Base-by-base conservation (phyloP, 64 coral and sea anemone species). In the Montipora efflorescens region DNA sequence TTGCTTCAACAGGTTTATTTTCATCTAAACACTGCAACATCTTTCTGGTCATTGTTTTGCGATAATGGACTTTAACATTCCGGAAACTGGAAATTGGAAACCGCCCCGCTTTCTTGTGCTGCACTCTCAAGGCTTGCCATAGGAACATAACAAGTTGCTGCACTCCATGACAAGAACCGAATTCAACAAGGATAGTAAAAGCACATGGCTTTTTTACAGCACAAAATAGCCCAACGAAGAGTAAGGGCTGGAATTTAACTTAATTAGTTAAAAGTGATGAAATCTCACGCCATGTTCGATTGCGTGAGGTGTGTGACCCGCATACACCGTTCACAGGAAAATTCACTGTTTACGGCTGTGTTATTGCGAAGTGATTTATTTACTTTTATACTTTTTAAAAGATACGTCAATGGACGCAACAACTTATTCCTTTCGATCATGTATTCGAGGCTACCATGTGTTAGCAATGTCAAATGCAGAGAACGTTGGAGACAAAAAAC, bases 381-480 rank as follows among this genome's bases (percentile, higher is more conserved):
- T 72, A 72, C 15, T 72, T 72, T 72, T 72, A 2, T 72, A 72
- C 2, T 57, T 72, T 18, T 18, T 14, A 72, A 72, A 72, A 72
- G 68, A 72, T 72, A 72, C 13, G 0, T 72, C 18, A 18, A 72
- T 72, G 68, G 18, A 72, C 15, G 12, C 68, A 72, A 23, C 68
- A 72, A 72, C 68, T 72, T 72, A 72, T 72, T 72, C 0, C 68
- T 90, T 90, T 79, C 57, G 76, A 90, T 90, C 88, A 16, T 78
- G 87, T 62, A 90, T 90, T 45, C 22, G 49, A 90, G 87, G 87
- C 19, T 90, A 88, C 66, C 87, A 89, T 77, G 87, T 57, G 48
- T 88, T 72, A 76, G 77, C 11, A 45, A 88, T 52, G 7, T 76
- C 20, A 77, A 57, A 11, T 8, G 53, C 6, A 57, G 53, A 57